Conservation (phyloP, 2,888 invertebrate genomes). For the Clanis bilineata region DNA sequence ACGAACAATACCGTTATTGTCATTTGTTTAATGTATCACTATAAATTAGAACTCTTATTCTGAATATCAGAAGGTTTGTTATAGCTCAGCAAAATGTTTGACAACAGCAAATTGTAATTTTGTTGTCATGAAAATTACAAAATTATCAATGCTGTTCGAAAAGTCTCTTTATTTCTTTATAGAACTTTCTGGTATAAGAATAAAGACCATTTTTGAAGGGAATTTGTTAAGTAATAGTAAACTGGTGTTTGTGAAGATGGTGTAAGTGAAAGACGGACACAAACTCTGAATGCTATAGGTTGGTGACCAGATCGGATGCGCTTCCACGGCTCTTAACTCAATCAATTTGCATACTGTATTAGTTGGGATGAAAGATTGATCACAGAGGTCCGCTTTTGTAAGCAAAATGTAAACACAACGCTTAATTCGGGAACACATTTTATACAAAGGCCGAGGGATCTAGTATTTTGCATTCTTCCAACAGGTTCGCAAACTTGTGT, state of each 20-base stretch:
- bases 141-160: constrained; percentile 20
- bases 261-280: constrained; percentile 42
- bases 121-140: constrained; percentile 26
- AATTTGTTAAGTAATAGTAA: neutral
- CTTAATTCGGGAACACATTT: too few species aligned
- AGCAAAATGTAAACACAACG: too few species aligned
- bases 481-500: too few species aligned
- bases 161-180: constrained; percentile 5
- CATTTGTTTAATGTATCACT: neutral
- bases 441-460: too few species aligned
- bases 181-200: neutral
- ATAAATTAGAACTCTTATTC: neutral
- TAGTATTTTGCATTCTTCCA: too few species aligned
- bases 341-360: constrained; percentile 37
- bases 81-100: neutral
- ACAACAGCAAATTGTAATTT: constrained; percentile 15
- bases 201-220: constrained; percentile 22
- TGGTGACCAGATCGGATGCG: constrained; percentile 41
- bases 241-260: constrained; percentile 29
- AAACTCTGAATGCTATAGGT: constrained; percentile 40
- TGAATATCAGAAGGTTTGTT: neutral
- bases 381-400: constrained; percentile 20
- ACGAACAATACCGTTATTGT: neutral
- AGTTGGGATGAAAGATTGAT: constrained; percentile 28
- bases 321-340: constrained; percentile 16